Evolutionary conservation across 2,888 invertebrate species (phyloP).

Genomic region (Flexamia atlantica): DNA sequence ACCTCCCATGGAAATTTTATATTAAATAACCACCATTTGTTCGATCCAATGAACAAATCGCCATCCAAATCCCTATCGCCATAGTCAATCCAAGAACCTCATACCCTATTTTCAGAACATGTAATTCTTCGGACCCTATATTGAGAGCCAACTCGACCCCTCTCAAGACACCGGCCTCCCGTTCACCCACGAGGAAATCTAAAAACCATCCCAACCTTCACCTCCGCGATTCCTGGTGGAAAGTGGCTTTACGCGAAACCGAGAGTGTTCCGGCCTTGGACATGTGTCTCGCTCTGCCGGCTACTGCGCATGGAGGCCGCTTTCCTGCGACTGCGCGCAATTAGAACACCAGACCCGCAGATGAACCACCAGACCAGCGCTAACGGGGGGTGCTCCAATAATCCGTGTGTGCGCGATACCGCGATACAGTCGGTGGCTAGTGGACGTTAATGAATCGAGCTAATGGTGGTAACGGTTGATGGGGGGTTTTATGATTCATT

Average conservation of each 20-base stretch:
- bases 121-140: too few relatives aligned
- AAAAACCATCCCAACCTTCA: not conserved
- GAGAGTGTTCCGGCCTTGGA: slow-evolving; percentile 42
- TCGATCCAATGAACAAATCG: too few relatives aligned
- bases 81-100: too few relatives aligned
- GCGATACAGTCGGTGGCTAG: not conserved
- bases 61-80: too few relatives aligned
- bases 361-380: slow-evolving; percentile 32
- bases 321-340: slow-evolving; percentile 30
- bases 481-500: too few relatives aligned
- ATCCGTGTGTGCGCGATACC: not conserved
- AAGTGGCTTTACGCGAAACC: slow-evolving; percentile 37
- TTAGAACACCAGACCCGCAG: slow-evolving; percentile 18
- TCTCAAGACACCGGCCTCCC: too few relatives aligned
- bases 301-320: slow-evolving; percentile 45
- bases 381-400: slow-evolving; percentile 27
- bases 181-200: not conserved
- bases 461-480: too few relatives aligned
- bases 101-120: too few relatives aligned
- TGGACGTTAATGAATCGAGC: not conserved
- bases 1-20: too few relatives aligned
- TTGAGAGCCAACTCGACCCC: too few relatives aligned
- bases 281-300: slow-evolving; percentile 40
- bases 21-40: too few relatives aligned
- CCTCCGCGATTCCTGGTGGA: not conserved